Conservation (phyloP, 2,888 invertebrate species). For the Lasioglossum villosulum region DNA sequence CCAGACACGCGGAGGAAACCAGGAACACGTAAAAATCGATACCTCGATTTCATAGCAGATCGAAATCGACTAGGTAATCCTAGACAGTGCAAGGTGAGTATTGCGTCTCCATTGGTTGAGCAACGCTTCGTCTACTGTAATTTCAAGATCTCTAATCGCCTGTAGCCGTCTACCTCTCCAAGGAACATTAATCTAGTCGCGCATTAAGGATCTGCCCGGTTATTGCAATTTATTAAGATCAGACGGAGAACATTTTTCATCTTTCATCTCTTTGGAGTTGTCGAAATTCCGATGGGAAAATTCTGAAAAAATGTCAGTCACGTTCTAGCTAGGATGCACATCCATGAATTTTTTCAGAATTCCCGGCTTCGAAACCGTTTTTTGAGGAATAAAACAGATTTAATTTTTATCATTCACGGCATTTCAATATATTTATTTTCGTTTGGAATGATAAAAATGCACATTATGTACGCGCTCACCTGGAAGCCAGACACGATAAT, state of each 20-base stretch:
- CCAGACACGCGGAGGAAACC: conserved; percentile 22
- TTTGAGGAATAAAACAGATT: no score
- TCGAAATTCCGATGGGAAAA: background rate
- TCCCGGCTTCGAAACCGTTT: no score
- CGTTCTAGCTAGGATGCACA: no score
- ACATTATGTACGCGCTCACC: background rate
- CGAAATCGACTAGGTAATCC: conserved; percentile 68
- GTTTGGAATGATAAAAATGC: no score
- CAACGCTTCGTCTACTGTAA: conserved; percentile 70
- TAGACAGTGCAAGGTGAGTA: conserved; percentile 68
- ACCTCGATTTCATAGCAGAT: conserved; percentile 57
- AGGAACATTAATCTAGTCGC: conserved; percentile 50
- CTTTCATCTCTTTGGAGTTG: background rate
- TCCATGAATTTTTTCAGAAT: no score
- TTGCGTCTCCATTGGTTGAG: conserved; percentile 69
- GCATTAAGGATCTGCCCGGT: conserved; percentile 47
- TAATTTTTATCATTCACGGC: no score
- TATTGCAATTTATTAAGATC: conserved; percentile 37
- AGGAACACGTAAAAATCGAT: conserved; percentile 46
- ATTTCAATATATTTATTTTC: no score
- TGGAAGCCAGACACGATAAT: background rate
- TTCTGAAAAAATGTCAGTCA: no score
- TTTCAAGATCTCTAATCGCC: conserved; percentile 71
- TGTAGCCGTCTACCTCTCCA: conserved; percentile 32
- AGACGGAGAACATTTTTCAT: background rate